Base-by-base conservation (phyloP, 2,888 invertebrate genomes). In the Scaptomyza flava region DNA sequence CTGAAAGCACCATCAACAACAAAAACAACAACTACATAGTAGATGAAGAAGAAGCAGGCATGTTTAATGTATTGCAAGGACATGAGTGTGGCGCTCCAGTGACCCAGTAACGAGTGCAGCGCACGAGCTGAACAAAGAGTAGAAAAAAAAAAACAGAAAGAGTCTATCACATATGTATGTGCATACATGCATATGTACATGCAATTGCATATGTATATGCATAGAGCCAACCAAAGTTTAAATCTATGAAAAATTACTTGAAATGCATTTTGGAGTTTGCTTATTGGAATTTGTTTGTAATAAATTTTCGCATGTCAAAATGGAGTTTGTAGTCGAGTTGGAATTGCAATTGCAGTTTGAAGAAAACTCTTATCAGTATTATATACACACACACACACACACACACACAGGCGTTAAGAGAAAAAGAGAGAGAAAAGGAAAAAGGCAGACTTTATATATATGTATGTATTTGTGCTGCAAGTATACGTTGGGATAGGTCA, bases 1-100 rank as follows among this genome's bases (percentile, higher is more conserved):
- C 72, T 58, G 57, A 68, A 66, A 65, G 51, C 68, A 71, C 60
- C 64, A 75, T 45, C 66, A 71, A 59, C 43, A 71, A 71, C 65
- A 67, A 61, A 59, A 78, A 71, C 47, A 57, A 54, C 48, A 63
- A 12, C 27, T 38, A 27, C 51, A n/a, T 36, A 48, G 45, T 34
- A 67, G 30, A 65, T 31, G 72, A 68, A 30, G 46, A 63, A 50
- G 62, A 78, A 84, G 79, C 72, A 78, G 72, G 67, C 75, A 87
- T 81, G 87, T 84, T 81, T 81, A 81, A 81, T 82, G 80, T 78
- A 89, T 81, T 81, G 90, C 90, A 90, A 90, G 90, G 90, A 91
- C 91, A 91, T 90, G 81, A 89, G 89, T 89, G 79, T 89, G 89
- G 89, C 90, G 85, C 90, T 89, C 91, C 85, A 91, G 90, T 91